Evolutionary conservation across 2,888 invertebrate species (phyloP).

Genomic region (Ophioninae sp.): DNA sequence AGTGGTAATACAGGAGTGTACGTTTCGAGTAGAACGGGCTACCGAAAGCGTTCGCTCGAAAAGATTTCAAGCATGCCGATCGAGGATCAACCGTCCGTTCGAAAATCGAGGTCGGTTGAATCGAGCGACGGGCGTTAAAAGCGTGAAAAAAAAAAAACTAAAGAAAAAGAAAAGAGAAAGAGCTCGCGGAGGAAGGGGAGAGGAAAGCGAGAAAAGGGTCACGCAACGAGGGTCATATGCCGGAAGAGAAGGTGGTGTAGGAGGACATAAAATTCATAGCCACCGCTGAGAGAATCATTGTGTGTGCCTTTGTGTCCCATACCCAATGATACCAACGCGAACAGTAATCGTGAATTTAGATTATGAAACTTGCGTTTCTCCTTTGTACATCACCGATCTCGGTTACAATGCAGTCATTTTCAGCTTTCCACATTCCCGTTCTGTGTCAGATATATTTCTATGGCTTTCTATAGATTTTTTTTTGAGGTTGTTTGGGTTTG

Average conservation of each 20-base stretch:
- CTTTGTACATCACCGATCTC: no score
- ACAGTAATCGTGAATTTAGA: no score
- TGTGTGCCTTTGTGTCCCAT: slow-evolving; percentile 12
- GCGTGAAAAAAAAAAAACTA: not conserved
- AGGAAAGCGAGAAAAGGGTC: slow-evolving; percentile 54
- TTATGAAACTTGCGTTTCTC: no score
- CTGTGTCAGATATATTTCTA: no score
- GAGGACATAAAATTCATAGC: slow-evolving; percentile 40
- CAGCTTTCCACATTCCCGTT: no score
- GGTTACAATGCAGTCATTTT: no score
- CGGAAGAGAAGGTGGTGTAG: slow-evolving; percentile 26
- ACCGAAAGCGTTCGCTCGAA: not conserved
- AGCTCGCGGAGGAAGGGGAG: slow-evolving; percentile 20
- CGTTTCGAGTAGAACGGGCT: not conserved
- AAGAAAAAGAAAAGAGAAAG: slow-evolving; percentile 31
- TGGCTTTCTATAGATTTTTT: no score
- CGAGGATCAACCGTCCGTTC: slow-evolving; percentile 38
- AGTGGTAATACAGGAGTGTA: not conserved
- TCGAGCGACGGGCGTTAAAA: slow-evolving; percentile 11
- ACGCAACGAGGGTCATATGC: slow-evolving; percentile 47
- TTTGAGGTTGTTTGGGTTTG: no score
- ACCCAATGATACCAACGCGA: no score
- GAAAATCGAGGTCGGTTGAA: slow-evolving; percentile 45
- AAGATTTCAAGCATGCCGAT: slow-evolving; percentile 1
- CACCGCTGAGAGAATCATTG: slow-evolving; percentile 16